Evolutionary conservation across 2,113 vertebrate species (phyloP), one percentile per base, ranked within the genome.

Genomic region (Petaurus breviceps): DNA sequence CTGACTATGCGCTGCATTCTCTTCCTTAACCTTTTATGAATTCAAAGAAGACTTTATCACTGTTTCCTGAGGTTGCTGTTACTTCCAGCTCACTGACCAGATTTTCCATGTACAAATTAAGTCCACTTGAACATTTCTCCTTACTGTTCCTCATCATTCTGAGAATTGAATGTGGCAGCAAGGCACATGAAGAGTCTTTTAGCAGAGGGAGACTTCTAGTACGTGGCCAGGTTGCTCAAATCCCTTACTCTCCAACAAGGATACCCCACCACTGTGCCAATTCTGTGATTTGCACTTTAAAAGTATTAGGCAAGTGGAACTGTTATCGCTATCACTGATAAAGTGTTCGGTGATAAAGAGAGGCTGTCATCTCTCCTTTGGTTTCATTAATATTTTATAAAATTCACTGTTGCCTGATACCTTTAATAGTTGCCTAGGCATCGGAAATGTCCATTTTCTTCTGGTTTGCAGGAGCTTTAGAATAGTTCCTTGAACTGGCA

Each of bases 361-460:
- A 22, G n/a, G n/a, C 68, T 43, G 68, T 84, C 68, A 84, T 23
- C n/a, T 84, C 68, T 43, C 68, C 37, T 84, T 92, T n/a, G 91
- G 49, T 92, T 94, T 92, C 28, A 52, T 94, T 91, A 90, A 54
- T 55, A 92, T 92, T 94, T 91, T 46, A 84, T 46, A 84, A 90
- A 51, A 55, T 77, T 84, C 31, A 84, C 46, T 37, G 54, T 37
- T 28, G 8, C 61, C 28, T 46, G 50, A 51, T 90, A 37, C 24
- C 43, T 10, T 50, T 8, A 68, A 90, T 43, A 92, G 51, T 50
- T 55, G 57, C 8, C n/a, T 84, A 77, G 91, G n/a, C 53, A 8
- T 46, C 7, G 5, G 7, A 94, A 96, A 90, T 96, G 90, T 28
- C 68, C 68, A 9, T 55, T 49, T 54, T 53, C 46, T 90, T 24